A percentile compares a stretch with the other conserved stretches of the same genome.
These are phyloP conservation scores for Amiota minor DNA, from an alignment of 2,888 invertebrate genomes.

Conservation along the genomic window DNA sequence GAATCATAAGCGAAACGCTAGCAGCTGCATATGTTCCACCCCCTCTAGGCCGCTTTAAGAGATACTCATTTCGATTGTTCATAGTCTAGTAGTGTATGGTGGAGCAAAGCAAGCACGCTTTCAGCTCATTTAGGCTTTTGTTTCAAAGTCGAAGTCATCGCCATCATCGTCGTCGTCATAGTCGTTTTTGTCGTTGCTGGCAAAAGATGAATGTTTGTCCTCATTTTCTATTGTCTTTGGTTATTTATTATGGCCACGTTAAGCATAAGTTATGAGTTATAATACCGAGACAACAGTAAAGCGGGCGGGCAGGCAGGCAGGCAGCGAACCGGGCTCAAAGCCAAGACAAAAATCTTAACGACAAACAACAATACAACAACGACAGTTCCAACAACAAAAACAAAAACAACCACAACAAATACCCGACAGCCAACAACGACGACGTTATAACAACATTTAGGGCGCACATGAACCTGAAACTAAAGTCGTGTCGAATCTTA, in stretches of 20 bases:
- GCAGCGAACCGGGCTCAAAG: not conserved
- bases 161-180: not conserved
- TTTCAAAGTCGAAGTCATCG: constrained; percentile 9
- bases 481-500: no score
- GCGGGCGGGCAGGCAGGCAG: not conserved
- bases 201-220: constrained; percentile 52
- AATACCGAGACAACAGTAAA: constrained; percentile 30
- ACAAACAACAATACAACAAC: constrained; percentile 32
- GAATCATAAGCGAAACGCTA: constrained; percentile 24
- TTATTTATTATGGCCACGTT: constrained; percentile 53
- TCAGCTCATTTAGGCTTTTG: constrained; percentile 29
- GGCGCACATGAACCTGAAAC: constrained; percentile 5
- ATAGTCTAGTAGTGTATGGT: not conserved
- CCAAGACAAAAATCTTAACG: constrained; percentile 22
- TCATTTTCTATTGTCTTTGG: constrained; percentile 54
- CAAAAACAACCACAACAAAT: no score
- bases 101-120: constrained; percentile 7
- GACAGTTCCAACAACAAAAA: constrained; percentile 18
- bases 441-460: not conserved
- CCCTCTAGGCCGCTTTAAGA: not conserved
- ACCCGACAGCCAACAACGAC: not conserved
- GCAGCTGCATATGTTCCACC: constrained; percentile 15
- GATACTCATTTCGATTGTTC: no score
- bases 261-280: constrained; percentile 54
- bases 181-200: not conserved